Evolutionary conservation across 2,113 vertebrate genomes (phyloP).

Genomic region (Haemorhous mexicanus): DNA sequence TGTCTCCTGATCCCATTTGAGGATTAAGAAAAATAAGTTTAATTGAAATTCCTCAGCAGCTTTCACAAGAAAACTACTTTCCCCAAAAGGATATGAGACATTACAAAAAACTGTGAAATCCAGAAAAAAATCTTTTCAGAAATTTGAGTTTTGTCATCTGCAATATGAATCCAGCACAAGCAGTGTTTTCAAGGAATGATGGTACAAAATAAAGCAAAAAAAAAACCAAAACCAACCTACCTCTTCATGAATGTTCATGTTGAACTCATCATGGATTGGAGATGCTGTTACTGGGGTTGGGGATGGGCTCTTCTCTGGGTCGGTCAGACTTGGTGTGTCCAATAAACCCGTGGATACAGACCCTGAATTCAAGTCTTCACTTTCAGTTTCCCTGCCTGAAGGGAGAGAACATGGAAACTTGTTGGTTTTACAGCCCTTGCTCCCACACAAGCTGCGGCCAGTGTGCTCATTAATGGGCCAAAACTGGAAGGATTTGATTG

Average conservation of each 20-base stretch:
- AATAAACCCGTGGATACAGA: conserved; percentile 58
- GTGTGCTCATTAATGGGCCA: neutral
- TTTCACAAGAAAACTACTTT: neutral
- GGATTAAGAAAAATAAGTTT: neutral
- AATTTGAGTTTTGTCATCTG: neutral
- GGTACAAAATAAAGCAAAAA: neutral
- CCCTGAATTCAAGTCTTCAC: conserved; percentile 75
- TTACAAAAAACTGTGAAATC: neutral
- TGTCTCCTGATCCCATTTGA: neutral
- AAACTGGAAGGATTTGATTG: neutral
- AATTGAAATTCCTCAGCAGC: neutral
- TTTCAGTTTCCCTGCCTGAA: conserved; percentile 80
- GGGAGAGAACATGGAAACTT: neutral
- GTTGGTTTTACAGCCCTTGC: neutral
- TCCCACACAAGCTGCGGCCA: neutral
- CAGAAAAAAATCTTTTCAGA: neutral
- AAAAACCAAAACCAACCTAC: neutral
- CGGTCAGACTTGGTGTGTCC: conserved; percentile 62
- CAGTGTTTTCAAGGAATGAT: neutral
- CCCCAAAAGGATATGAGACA: neutral
- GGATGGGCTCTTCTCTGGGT: conserved; percentile 74
- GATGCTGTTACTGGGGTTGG: conserved; percentile 52
- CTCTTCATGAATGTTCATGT: conserved; percentile 58
- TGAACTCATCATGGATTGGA: conserved; percentile 59
- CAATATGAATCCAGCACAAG: neutral